These are phyloP conservation scores for Oscheius sp. DNA, from an alignment of 2,888 invertebrate species.

Conservation along the genomic window DNA sequence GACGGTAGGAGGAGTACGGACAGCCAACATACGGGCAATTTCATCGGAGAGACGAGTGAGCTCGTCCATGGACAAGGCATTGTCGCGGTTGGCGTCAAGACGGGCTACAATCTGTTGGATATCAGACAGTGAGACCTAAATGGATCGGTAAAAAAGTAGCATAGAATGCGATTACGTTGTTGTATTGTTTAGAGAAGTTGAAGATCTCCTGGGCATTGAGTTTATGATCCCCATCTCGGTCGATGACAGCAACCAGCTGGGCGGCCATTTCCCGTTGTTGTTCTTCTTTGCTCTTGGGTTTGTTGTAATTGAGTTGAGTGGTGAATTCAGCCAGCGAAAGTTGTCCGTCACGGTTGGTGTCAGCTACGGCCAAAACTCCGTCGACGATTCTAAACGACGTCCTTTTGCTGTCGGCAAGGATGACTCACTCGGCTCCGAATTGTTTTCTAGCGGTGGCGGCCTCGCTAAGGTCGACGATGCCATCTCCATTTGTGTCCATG, in stretches of 20 bases:
- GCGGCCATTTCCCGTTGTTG: constrained; percentile 64
- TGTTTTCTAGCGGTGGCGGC: constrained; percentile 40
- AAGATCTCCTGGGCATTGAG: constrained; percentile 59
- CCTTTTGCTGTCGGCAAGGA: background rate
- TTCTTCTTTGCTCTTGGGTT: constrained; percentile 44
- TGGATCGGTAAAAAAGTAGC: background rate
- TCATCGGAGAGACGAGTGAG: constrained; percentile 17
- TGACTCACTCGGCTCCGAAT: constrained; percentile 41
- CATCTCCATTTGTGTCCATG: constrained; percentile 65
- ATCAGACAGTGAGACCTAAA: constrained; percentile 24
- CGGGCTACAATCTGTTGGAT: constrained; percentile 17
- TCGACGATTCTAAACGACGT: constrained; percentile 54
- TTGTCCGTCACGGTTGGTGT: constrained; percentile 60
- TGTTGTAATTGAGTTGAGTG: constrained; percentile 45
- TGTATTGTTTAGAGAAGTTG: constrained; percentile 54
- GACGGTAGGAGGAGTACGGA: constrained; percentile 31
- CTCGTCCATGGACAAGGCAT: constrained; percentile 21
- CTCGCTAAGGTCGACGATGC: constrained; percentile 47
- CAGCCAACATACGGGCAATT: constrained; percentile 19
- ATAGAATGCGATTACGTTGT: background rate
- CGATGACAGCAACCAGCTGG: constrained; percentile 63
- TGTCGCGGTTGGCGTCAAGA: constrained; percentile 27
- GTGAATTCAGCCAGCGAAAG: constrained; percentile 63
- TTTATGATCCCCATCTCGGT: constrained; percentile 62
- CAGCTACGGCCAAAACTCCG: constrained; percentile 68